These are phyloP conservation scores for Iphiclides podalirius DNA, from an alignment of 2,888 invertebrate genomes.

Conservation along the genomic window DNA sequence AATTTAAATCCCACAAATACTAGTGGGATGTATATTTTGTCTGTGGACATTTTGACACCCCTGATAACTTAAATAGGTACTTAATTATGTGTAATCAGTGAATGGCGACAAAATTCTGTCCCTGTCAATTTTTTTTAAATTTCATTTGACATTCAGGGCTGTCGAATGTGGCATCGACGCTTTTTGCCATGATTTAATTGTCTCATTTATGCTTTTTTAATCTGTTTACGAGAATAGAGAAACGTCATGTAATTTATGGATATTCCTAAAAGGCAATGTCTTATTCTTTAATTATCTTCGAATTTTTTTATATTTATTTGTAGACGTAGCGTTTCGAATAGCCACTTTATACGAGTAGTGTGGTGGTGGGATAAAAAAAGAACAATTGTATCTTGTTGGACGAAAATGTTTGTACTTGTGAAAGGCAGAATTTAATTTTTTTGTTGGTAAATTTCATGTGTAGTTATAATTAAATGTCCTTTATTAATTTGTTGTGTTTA, in stretches of 20 bases:
- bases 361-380: too few relatives aligned
- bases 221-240: background rate
- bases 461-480: background rate
- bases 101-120: background rate
- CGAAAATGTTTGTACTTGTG: background rate
- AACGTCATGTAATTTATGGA: background rate
- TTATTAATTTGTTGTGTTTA: too few relatives aligned
- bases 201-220: background rate
- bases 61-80: constrained; percentile 21
- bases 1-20: constrained; percentile 48
- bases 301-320: constrained; percentile 4
- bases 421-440: background rate
- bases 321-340: constrained; percentile 10
- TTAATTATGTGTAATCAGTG: constrained; percentile 20
- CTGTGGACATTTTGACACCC: constrained; percentile 15
- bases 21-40: background rate
- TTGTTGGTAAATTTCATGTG: background rate
- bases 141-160: too few relatives aligned
- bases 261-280: background rate
- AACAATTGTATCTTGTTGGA: background rate
- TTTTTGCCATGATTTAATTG: background rate
- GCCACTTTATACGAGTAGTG: background rate
- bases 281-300: constrained; percentile 5
- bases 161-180: too few relatives aligned
- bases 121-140: background rate